A percentile compares a stretch with the other conserved stretches of the same genome.
These are phyloP conservation scores for Sarotherodon lohbergeri DNA, from an alignment of 2,113 vertebrate species.

Conservation along the genomic window DNA sequence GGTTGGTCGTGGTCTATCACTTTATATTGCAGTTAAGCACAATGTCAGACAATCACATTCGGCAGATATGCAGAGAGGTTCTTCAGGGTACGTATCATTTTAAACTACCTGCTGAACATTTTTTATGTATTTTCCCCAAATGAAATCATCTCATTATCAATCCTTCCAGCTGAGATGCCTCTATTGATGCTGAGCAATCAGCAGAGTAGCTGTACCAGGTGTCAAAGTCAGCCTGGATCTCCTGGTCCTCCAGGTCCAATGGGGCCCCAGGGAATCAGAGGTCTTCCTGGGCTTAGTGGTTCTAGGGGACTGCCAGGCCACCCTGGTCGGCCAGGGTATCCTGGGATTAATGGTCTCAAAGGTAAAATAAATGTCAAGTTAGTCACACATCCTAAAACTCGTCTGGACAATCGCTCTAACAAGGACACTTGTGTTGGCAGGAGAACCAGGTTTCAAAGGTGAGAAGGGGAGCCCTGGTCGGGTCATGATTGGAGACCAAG, in stretches of 20 bases:
- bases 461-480: conserved; percentile 84
- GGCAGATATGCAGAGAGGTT: conserved; percentile 88
- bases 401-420: neutral
- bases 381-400: neutral
- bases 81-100: conserved; percentile 81
- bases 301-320: conserved; percentile 79
- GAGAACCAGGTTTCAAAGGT: conserved; percentile 82
- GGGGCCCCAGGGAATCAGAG: conserved; percentile 82
- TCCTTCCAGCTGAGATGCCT: conserved; percentile 80
- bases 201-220: conserved; percentile 80
- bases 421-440: conserved; percentile 62
- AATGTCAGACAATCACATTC: conserved; percentile 88
- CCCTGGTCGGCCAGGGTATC: conserved; percentile 79
- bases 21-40: conserved; percentile 75
- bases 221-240: conserved; percentile 75
- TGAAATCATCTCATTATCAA: neutral
- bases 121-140: neutral
- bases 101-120: neutral
- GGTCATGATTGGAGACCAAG: conserved; percentile 78
- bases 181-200: conserved; percentile 80
- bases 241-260: conserved; percentile 81
- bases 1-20: neutral
- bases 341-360: conserved; percentile 82
- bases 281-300: conserved; percentile 83
- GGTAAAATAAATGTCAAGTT: conserved; percentile 65